Evolutionary conservation across 2,888 invertebrate species (phyloP).

Genomic region (Altica lythri): DNA sequence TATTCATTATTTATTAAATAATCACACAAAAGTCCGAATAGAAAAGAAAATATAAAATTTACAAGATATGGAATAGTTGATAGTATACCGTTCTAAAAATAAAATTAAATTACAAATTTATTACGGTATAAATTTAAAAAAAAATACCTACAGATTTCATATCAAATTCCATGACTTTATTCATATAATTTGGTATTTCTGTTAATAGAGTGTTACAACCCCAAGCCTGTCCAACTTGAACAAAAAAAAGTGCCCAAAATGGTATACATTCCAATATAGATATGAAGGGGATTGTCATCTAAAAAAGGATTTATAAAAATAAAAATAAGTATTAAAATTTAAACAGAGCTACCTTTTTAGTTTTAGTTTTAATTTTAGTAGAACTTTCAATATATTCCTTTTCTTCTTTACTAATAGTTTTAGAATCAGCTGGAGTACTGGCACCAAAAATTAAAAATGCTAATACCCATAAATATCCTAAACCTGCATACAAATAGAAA

Average conservation of each 20-base stretch:
- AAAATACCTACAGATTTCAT: constrained; percentile 30
- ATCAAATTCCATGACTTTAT: constrained; percentile 52
- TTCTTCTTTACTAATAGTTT: constrained; percentile 66
- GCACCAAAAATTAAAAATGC: constrained; percentile 66
- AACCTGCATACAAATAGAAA: constrained; percentile 71
- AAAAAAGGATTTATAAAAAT: too few species aligned
- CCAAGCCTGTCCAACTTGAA: constrained; percentile 41
- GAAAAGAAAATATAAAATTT: constrained; percentile 72
- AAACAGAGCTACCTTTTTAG: constrained; percentile 11
- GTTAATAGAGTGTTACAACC: constrained; percentile 37
- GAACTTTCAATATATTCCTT: constrained; percentile 50
- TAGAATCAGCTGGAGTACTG: constrained; percentile 65
- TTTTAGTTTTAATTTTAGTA: constrained; percentile 12
- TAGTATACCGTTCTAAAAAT: constrained; percentile 64
- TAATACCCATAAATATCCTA: constrained; percentile 64
- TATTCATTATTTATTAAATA: constrained; percentile 58
- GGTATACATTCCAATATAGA: constrained; percentile 75
- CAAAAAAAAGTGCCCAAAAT: constrained; percentile 70
- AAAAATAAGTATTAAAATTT: neutral
- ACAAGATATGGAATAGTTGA: constrained; percentile 75
- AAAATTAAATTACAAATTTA: too few species aligned
- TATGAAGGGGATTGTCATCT: constrained; percentile 70
- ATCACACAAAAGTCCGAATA: constrained; percentile 71
- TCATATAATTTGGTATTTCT: constrained; percentile 40
- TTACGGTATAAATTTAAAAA: too few species aligned